A percentile compares a stretch with the other conserved stretches of the same genome.
Conservation (phyloP, 1,140 invertebrate genomes). For the Sipha flava region DNA sequence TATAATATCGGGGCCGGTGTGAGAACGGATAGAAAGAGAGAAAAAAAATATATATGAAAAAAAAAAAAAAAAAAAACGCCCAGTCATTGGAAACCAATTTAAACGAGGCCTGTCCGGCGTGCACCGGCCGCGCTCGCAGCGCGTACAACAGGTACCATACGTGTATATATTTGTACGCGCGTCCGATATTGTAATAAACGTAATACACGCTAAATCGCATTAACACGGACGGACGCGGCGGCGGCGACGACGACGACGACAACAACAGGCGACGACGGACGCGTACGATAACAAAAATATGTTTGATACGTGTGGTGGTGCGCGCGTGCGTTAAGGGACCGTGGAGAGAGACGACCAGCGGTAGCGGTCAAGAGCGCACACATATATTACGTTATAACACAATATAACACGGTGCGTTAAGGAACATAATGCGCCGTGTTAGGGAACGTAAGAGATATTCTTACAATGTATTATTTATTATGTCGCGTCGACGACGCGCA, state of each 20-base stretch:
- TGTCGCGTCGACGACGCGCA: neutral
- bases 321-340: neutral
- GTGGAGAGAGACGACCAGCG: neutral
- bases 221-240: too few species aligned
- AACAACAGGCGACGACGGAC: neutral
- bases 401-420: neutral
- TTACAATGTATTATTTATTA: neutral
- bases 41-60: neutral
- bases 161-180: too few species aligned
- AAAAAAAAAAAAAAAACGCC: neutral
- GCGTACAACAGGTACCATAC: too few species aligned
- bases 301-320: neutral
- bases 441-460: neutral
- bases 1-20: neutral
- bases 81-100: constrained; percentile 21
- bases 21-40: neutral
- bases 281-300: too few species aligned
- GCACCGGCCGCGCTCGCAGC: too few species aligned
- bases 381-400: neutral
- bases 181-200: too few species aligned
- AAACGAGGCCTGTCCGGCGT: neutral
- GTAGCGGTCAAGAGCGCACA: neutral
- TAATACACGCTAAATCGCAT: too few species aligned
- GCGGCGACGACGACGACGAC: too few species aligned
- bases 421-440: neutral